These are phyloP conservation scores for Puffinus mauretanicus DNA, from an alignment of 2,113 vertebrate genomes.

Conservation along the genomic window DNA sequence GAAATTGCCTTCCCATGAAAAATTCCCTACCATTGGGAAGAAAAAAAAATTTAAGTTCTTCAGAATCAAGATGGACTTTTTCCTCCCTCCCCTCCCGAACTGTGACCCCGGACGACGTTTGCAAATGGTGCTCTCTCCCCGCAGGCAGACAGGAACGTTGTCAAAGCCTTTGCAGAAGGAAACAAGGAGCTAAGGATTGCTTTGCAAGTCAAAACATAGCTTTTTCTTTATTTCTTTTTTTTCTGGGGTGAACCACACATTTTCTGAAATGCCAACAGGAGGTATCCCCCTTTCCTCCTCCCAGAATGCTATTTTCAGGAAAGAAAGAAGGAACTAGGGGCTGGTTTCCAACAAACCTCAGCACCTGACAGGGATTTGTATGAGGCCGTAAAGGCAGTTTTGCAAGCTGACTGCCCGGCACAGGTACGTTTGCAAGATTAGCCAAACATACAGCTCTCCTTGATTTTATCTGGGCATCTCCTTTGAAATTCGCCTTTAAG, in stretches of 20 bases:
- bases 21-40: background rate
- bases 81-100: background rate
- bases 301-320: background rate
- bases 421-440: background rate
- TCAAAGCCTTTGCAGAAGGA: background rate
- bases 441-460: background rate
- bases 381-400: background rate
- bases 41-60: background rate
- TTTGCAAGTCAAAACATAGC: background rate
- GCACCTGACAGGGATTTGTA: background rate
- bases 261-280: background rate
- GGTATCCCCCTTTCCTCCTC: too few relatives aligned
- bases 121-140: background rate
- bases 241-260: rapidly evolving
- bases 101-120: rapidly evolving
- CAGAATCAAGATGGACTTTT: background rate
- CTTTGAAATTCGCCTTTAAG: background rate
- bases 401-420: background rate
- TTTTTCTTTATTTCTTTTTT: background rate
- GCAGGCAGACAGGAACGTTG: background rate
- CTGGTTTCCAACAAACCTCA: background rate
- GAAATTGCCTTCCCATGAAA: slow-evolving; percentile 21
- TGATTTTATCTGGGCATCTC: background rate
- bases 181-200: background rate
- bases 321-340: background rate